Conservation (phyloP, 2,888 invertebrate species). For the Plemyria rubiginata region DNA sequence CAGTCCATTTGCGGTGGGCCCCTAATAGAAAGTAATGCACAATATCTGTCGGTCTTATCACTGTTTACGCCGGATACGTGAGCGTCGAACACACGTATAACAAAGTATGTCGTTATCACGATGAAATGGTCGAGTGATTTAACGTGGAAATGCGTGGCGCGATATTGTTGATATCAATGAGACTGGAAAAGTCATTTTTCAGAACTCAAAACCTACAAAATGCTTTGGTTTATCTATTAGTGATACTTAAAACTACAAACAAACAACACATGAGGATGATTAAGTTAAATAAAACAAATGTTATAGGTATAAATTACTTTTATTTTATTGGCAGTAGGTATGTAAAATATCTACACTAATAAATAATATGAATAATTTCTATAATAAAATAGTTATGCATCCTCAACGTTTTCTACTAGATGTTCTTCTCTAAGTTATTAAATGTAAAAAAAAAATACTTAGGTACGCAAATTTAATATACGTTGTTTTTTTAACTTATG, state of each 20-base stretch:
- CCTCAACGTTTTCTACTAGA: no score
- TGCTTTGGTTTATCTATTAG: no score
- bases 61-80: slow-evolving; percentile 71
- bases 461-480: no score
- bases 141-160: not conserved
- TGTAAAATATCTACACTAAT: slow-evolving; percentile 32
- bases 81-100: slow-evolving; percentile 45
- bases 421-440: no score
- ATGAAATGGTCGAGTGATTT: slow-evolving; percentile 3
- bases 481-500: no score
- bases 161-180: not conserved
- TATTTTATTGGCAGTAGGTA: slow-evolving; percentile 35
- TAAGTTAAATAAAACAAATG: slow-evolving; percentile 19
- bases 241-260: no score
- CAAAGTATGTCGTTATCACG: slow-evolving; percentile 17
- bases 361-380: slow-evolving; percentile 20
- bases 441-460: no score
- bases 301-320: slow-evolving; percentile 3
- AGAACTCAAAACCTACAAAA: no score
- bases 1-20: slow-evolving; percentile 54
- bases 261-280: no score
- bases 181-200: no score
- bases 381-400: not conserved
- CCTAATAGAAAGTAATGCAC: slow-evolving; percentile 74
- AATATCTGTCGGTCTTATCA: slow-evolving; percentile 69